Evolutionary conservation across 2,888 invertebrate genomes (phyloP).

Genomic region (Metacarcinus magister): DNA sequence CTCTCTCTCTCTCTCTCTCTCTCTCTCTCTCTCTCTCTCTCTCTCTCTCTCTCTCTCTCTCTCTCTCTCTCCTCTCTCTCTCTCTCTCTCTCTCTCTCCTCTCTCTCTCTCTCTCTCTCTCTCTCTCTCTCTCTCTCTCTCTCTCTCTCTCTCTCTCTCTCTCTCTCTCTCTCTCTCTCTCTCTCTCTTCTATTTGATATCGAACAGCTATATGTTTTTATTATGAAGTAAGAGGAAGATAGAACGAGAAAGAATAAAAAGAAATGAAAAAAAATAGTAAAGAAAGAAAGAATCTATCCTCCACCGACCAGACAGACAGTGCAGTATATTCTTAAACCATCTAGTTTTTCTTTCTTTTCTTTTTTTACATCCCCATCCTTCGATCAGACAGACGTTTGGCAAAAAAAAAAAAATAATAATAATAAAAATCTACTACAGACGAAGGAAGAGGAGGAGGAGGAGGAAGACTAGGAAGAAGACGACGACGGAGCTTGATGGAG

Average conservation of each 20-base stretch:
- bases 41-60: neutral
- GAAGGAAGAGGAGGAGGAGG: too few relatives aligned
- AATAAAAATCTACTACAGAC: too few relatives aligned
- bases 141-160: conserved; percentile 46
- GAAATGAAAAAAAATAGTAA: neutral
- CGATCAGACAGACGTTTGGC: neutral
- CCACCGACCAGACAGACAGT: neutral
- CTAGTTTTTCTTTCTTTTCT: too few relatives aligned
- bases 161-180: neutral
- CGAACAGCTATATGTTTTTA: neutral
- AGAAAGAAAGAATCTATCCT: neutral
- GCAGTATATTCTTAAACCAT: neutral
- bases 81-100: neutral
- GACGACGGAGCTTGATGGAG: neutral
- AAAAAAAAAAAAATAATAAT: neutral
- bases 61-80: neutral
- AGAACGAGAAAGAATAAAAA: neutral
- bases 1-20: neutral
- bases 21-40: too few relatives aligned
- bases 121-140: conserved; percentile 15
- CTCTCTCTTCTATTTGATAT: neutral
- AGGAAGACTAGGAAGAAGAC: neutral
- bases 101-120: neutral
- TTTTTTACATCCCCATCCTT: neutral
- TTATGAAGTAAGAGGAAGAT: neutral